Evolutionary conservation across 2,113 vertebrate species (phyloP), one percentile per base, ranked within the genome.

Genomic region (Callionymus lyra): DNA sequence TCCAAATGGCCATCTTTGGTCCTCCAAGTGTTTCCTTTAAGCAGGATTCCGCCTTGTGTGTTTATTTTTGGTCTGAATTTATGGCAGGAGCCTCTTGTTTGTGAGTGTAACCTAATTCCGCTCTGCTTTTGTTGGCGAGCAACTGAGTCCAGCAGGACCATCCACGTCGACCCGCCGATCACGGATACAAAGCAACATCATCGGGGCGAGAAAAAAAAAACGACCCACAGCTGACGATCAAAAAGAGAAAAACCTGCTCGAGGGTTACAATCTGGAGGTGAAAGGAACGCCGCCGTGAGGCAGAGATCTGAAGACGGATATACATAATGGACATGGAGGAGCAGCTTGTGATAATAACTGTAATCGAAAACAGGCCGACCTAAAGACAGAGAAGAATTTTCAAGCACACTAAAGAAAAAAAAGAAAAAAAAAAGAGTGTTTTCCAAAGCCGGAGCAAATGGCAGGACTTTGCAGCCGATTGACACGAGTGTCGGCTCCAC

Each of bases 261-360:
- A 72, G 59, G 43, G 68, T 53, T 65, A 51, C 36, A 65, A 52
- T 54, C 39, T 59, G 47, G 49, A 53, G 53, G 74, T 63, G 59
- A 76, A 77, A 76, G 58, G 53, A 55, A 16, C 54, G 47, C 55
- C 52, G 59, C 67, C 63, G 41, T 0, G 14, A 68, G 59, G 49
- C 47, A 57, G 59, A 66, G 54, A 77, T 76, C 61, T 53, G 51
- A 77, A 49, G 54, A 55, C 40, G 49, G 17, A 68, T 38, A 42
- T 41, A 39, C 17, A 47, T 15, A 35, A 47, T 37, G 42, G 56
- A 66, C 60, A 53, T 49, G 60, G 50, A 77, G 54, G 62, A 76
- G 74, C 61, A 68, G 76, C 77, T 80, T 68, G 70, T 59, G 76
- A 78, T 82, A 84, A 84, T 73, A 75, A 82, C 78, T 61, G 72